Evolutionary conservation across 2,888 invertebrate genomes (phyloP), one percentile per base, ranked within the genome.

Genomic region (Eristalis tenax): DNA sequence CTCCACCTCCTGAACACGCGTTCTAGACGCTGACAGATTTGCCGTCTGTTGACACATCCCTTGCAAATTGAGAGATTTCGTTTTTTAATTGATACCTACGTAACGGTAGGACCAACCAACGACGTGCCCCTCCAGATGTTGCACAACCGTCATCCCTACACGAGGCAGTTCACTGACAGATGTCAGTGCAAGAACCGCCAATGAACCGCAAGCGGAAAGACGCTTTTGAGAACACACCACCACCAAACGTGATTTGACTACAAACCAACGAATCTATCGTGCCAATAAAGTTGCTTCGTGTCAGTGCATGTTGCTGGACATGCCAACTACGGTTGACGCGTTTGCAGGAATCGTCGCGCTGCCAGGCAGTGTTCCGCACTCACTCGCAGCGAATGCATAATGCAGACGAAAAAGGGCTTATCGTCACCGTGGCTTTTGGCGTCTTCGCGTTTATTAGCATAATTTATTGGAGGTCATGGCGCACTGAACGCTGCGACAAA

Each of bases 401-500:
- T 69, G 32, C 57, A 26, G 13, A n/a, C 38, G 2, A n/a, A 43
- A 71, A 70, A 82, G n/a, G 83, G 71, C 40, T 66, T 8, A 43
- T 23, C 40, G 18, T 43, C 32, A 32, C 15, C 32, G 18, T 57
- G 40, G 38, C 32, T 63, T 73, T 77, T 73, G 73, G 73, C 73
- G 68, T 71, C 69, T 69, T 69, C 43, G 43, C 35, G 18, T 50
- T 63, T n/a, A 85, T 82, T 85, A 63, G 38, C 85, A 85, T 85
- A 77, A 77, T 65, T 82, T 69, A 77, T 69, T 82, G 50, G 69
- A 73, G 85, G 81, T 81, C 82, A 82, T 73, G 32, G 73, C 77
- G 63, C 64, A 76, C 35, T 26, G 56, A 76, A 57, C 15, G 70
- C 11, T 75, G 64, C 83, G 40, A 70, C 63, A 80, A 75, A 50